Evolutionary conservation across 2,797 vertebrate species (phyloP).

Genomic region (Cottoperca gobio): DNA sequence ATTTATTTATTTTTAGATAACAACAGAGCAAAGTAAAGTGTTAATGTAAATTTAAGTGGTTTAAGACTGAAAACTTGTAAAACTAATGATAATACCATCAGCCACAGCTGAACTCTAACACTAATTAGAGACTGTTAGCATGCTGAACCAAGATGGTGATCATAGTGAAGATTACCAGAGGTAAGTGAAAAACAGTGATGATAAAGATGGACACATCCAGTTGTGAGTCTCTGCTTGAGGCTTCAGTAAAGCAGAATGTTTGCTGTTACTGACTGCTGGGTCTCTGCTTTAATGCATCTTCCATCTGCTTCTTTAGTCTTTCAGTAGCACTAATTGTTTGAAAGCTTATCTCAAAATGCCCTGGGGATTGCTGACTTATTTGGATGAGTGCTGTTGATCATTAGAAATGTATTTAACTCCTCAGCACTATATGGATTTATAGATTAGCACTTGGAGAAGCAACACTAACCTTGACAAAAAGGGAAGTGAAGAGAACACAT

Average conservation of each 20-base stretch:
- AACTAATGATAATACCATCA: too few relatives aligned
- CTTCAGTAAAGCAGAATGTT: background rate
- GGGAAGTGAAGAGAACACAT: constrained; percentile 22
- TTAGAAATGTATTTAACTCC: constrained; percentile 29
- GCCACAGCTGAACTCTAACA: too few relatives aligned
- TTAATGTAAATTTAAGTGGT: too few relatives aligned
- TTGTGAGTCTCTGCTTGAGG: background rate
- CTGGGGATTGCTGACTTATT: constrained; percentile 44
- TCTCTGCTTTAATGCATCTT: constrained; percentile 23
- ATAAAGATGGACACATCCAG: too few relatives aligned
- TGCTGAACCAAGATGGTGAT: too few relatives aligned
- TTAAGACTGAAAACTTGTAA: too few relatives aligned
- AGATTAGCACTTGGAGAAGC: constrained; percentile 24
- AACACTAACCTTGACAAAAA: constrained; percentile 31
- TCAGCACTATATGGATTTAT: constrained; percentile 33
- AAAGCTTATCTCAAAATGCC: constrained; percentile 52
- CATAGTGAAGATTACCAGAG: too few relatives aligned
- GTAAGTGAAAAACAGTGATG: too few relatives aligned
- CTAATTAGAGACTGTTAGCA: too few relatives aligned
- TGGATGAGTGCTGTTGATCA: constrained; percentile 41
- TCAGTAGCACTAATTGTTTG: constrained; percentile 54
- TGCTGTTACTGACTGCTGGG: constrained; percentile 5
- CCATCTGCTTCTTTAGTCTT: constrained; percentile 30
- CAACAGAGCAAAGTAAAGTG: too few relatives aligned
- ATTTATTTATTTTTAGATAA: too few relatives aligned